phyloP scores from a whole-genome alignment of 1,140 invertebrate genomes.

The Diabrotica undecimpunctata region DNA sequence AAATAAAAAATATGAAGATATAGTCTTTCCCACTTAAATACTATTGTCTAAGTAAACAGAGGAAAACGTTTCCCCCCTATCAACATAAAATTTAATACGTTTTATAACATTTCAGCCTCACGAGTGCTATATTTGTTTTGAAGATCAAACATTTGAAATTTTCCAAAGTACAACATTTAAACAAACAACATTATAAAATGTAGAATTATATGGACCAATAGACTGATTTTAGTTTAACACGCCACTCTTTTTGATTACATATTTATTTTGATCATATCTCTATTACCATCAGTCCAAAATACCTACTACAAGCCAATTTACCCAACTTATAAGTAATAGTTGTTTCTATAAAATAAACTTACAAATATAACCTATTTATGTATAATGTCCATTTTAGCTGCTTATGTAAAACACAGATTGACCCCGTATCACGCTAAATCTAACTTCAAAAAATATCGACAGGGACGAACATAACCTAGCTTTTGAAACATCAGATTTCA shows the following conservation, averaged over 20 bases:
- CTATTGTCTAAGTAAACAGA: no score
- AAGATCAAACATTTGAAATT: no score
- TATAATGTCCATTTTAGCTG: neutral
- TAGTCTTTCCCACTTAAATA: no score
- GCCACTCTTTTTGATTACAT: neutral
- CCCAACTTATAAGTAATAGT: neutral
- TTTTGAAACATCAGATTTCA: neutral
- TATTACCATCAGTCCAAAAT: neutral
- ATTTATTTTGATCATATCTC: neutral
- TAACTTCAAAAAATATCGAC: slow-evolving; percentile 2
- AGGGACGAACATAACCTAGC: neutral
- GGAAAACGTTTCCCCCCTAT: no score
- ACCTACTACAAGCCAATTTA: neutral
- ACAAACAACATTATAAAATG: no score
- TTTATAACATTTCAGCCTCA: no score
- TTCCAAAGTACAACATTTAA: no score
- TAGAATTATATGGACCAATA: neutral
- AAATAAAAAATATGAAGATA: no score
- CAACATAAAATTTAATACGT: no score
- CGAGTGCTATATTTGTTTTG: no score
- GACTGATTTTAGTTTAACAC: neutral
- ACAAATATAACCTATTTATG: neutral
- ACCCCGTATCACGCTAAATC: neutral
- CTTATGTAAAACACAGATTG: neutral
- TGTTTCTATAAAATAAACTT: slow-evolving; percentile 3